phyloP scores from a whole-genome alignment of 2,113 vertebrate species.

The Sander lucioperca region DNA sequence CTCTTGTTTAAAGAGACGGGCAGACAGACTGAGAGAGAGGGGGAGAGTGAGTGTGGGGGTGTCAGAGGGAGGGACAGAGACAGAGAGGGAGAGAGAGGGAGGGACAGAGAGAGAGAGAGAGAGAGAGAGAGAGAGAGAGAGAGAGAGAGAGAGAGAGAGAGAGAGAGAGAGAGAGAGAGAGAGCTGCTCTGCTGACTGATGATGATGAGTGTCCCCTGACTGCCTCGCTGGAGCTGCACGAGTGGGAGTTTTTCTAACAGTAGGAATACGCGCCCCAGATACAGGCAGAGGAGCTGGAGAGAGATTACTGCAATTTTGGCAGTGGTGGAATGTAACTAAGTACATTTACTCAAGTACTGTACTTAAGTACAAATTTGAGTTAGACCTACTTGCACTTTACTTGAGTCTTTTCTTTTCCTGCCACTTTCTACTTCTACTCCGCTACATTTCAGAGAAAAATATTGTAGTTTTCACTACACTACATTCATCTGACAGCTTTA shows the following conservation, averaged over 20 bases:
- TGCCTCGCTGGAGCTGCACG: slow-evolving; percentile 52
- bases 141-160: slow-evolving; percentile 10
- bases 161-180: neutral
- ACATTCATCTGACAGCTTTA: too few relatives aligned
- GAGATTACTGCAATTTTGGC: slow-evolving; percentile 38
- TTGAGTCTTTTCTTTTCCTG: too few relatives aligned
- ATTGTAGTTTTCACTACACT: too few relatives aligned
- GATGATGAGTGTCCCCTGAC: slow-evolving; percentile 55
- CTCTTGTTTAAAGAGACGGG: neutral
- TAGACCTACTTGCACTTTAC: too few relatives aligned
- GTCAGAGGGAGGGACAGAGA: slow-evolving; percentile 32
- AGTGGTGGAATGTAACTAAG: too few relatives aligned
- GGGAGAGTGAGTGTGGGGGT: neutral
- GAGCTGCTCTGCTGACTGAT: slow-evolving; percentile 13
- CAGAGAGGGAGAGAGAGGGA: neutral
- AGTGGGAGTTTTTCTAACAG: slow-evolving; percentile 32
- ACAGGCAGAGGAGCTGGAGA: slow-evolving; percentile 44
- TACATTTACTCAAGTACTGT: too few relatives aligned
- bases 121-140: neutral
- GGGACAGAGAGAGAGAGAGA: neutral
- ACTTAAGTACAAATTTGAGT: too few relatives aligned
- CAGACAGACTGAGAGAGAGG: neutral
- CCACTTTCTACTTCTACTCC: too few relatives aligned
- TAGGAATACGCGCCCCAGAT: slow-evolving; percentile 59
- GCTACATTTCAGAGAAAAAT: too few relatives aligned